Evolutionary conservation across 2,888 invertebrate genomes (phyloP).

Genomic region (Stictocephala bisonia): DNA sequence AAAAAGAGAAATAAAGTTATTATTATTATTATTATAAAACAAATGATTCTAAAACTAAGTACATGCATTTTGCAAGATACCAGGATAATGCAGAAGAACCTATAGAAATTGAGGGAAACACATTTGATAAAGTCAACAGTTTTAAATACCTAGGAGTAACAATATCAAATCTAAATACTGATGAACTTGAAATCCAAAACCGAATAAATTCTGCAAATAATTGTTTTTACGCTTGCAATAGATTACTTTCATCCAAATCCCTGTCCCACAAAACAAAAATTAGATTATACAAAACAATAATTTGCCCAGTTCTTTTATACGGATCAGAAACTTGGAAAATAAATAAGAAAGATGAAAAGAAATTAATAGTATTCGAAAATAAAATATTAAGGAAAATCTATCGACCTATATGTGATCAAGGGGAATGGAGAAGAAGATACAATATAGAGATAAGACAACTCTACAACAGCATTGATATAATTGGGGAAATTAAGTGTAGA

Average conservation of each 20-base stretch:
- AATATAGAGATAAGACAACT: conserved; percentile 12
- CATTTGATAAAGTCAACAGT: neutral
- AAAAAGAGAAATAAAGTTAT: too few relatives aligned
- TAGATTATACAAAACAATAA: conserved; percentile 37
- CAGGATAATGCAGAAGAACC: neutral
- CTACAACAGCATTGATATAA: conserved; percentile 10
- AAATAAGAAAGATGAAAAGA: conserved; percentile 14
- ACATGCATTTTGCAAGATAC: conserved; percentile 26
- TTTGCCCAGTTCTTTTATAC: conserved; percentile 32
- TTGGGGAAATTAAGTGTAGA: conserved; percentile 27
- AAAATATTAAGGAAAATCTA: neutral
- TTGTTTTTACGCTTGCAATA: conserved; percentile 33
- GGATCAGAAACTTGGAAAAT: conserved; percentile 31
- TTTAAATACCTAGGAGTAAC: conserved; percentile 34
- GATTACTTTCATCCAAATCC: conserved; percentile 40
- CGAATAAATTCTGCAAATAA: conserved; percentile 17
- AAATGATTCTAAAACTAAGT: conserved; percentile 45
- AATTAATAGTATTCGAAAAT: conserved; percentile 1
- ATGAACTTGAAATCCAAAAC: conserved; percentile 28
- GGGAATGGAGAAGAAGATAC: conserved; percentile 5
- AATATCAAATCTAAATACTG: neutral
- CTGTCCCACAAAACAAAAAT: conserved; percentile 34
- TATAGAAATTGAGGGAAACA: conserved; percentile 33
- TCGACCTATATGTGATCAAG: neutral
- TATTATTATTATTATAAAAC: too few relatives aligned